Evolutionary conservation across 2,888 invertebrate genomes (phyloP), one percentile per base, ranked within the genome.

Genomic region (Chironomus tentans): DNA sequence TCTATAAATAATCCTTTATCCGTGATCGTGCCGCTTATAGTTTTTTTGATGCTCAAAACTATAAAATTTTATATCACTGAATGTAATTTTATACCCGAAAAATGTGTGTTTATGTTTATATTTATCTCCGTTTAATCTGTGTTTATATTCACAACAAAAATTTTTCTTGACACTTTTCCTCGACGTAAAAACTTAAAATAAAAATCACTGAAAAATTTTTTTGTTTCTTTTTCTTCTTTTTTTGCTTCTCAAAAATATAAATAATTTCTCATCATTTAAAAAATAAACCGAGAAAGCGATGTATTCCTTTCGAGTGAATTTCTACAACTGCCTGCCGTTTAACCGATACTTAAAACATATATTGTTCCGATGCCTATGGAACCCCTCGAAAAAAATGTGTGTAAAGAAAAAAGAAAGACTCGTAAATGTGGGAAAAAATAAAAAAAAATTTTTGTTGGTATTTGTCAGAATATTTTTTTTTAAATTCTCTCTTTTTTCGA

Each of bases 1-100:
- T 65, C 74, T 74, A 74, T 62, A 24, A 48, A 74, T 74, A 74
- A 74, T 74, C 74, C 74, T 74, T 74, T 71, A 74, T 74, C 74
- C 28, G 47, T 65, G 74, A 65, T 65, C 74, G 65, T 18, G 18
- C 56, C 56, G 21, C 65, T 56, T 65, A 38, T 38, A 15, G 50
- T 62, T n/a, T n/a, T n/a, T n/a, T 71, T 71, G 50, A 56, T 24
- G 71, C 71, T 28, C 68, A 38, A 38, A 38, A 38, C 38, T 38
- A 38, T 38, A 38, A 38, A 38, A 38, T 28, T 15, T 65, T 24
- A 13, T 65, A 18, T 38, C 38, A 38, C 38, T 38, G 38, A 38
- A 38, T 50, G 50, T n/a, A 50, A 50, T n/a, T 56, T 56, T 56
- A 56, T 18, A 56, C n/a, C 56, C 56, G 50, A 56, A 56, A 15